Conservation (phyloP, 1,140 invertebrate species). For the Drosophila navojoa region DNA sequence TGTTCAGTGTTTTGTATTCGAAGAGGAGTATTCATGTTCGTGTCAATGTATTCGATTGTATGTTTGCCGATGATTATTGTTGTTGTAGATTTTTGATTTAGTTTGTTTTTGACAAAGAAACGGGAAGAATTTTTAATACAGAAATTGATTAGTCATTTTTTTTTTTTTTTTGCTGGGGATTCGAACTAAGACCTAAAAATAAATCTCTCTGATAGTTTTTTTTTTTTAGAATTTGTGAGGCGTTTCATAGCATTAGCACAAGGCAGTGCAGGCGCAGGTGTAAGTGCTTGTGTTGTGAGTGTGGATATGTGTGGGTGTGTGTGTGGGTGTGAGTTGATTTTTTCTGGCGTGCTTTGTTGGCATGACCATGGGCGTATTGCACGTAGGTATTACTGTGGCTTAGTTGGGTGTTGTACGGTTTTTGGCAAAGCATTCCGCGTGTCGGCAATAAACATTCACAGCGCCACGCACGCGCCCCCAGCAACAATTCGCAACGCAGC, state of each 20-base stretch:
- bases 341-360: constrained; percentile 14
- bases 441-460: constrained; percentile 56
- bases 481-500: constrained; percentile 48
- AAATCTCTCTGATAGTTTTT: constrained; percentile 5
- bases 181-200: constrained; percentile 14
- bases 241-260: constrained; percentile 36
- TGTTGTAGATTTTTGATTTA: constrained; percentile 14
- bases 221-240: constrained; percentile 1
- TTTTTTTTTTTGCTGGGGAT: constrained; percentile 22
- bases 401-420: constrained; percentile 77
- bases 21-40: constrained; percentile 85
- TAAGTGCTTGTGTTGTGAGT: constrained; percentile 11
- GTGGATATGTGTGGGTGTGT: constrained; percentile 19
- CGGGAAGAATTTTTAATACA: constrained; percentile 65
- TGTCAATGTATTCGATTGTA: constrained; percentile 60
- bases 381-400: constrained; percentile 58
- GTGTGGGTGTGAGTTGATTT: neutral
- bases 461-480: constrained; percentile 44
- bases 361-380: constrained; percentile 25
- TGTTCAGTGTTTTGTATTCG: constrained; percentile 23
- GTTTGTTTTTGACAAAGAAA: constrained; percentile 47
- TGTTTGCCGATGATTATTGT: constrained; percentile 15
- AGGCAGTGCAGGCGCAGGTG: constrained; percentile 46
- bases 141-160: constrained; percentile 61
- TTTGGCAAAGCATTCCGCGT: constrained; percentile 70